Evolutionary conservation across 92 coral and sea anemone genomes (phyloP), one percentile per base, ranked within the genome.

Genomic region (Galaxea fascicularis): DNA sequence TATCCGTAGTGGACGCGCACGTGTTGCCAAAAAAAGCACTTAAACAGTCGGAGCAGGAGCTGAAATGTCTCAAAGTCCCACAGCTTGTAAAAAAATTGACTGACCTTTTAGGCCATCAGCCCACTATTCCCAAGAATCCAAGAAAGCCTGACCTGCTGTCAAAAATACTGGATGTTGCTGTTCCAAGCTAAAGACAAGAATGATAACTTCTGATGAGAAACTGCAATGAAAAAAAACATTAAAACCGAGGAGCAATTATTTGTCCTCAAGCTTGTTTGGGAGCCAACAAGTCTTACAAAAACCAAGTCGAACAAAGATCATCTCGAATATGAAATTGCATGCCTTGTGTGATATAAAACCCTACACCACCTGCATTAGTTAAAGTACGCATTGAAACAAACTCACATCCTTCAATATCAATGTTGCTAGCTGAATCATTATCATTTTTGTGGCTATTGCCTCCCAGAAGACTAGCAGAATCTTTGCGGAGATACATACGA

Each of bases 121-220:
- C 64, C 25, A 20, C 25, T 39, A 39, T 72, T 72, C 58, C 77
- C 26, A 72, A 41, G 39, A 72, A 72, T 22, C 77, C 77, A 44
- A 22, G 77, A 72, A 72, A 72, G 20, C 57, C 77, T n/a, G 77
- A 72, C 35, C 26, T 72, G 29, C 58, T 35, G 56, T 45, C 29
- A 47, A 72, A 72, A 54, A 47, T 72, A n/a, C 77, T 72, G 57
- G 57, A 72, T 72, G 77, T 72, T 39, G 77, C 77, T 72, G 29
- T 54, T 72, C 77, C 77, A n/a, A n/a, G n/a, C n/a, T n/a, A n/a
- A 41, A 47, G 77, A 54, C 29, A 24, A 72, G 77, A 24, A 71
- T 71, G 76, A 71, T 71, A 54, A 54, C 60, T 54, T 54, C 18
- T 54, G 60, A 54, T 54, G 60, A 54, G 18, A 54, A 17, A 54